A percentile compares a stretch with the other conserved stretches of the same genome.
Conservation (phyloP, 2,113 vertebrate genomes). For the Chaetorhynchus papuensis region DNA sequence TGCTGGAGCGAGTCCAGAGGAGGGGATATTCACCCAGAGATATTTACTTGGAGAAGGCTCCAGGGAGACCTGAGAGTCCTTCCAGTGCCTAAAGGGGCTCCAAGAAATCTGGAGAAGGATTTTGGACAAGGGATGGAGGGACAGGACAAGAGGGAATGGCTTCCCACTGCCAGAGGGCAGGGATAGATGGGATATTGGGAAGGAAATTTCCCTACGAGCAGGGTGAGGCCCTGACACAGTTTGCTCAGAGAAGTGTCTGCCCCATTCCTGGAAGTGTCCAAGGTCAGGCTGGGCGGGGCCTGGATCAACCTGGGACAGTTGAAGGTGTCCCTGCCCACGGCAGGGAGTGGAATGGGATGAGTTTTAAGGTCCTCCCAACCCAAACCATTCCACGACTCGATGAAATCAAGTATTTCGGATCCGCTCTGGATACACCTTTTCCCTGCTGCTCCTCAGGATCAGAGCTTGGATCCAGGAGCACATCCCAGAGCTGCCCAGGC, state of each 20-base stretch:
- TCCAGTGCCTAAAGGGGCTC: background rate
- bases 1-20: background rate
- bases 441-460: background rate
- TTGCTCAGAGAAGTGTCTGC: background rate
- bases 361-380: background rate
- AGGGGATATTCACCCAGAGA: background rate
- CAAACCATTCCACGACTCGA: fast-evolving
- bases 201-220: background rate
- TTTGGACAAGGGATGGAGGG: background rate
- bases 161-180: background rate
- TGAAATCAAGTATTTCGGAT: fast-evolving
- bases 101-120: background rate
- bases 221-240: background rate
- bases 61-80: background rate
- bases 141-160: background rate
- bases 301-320: background rate
- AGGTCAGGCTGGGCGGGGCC: fast-evolving
- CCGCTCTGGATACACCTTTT: fast-evolving
- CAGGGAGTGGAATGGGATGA: background rate
- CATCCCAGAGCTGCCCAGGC: fast-evolving
- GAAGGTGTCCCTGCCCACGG: background rate
- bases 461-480: background rate
- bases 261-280: background rate
- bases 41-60: background rate
- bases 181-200: background rate